A percentile compares a stretch with the other conserved stretches of the same genome.
Evolutionary conservation across 2,888 invertebrate genomes (phyloP).

Genomic region (Cistogaster globosa): DNA sequence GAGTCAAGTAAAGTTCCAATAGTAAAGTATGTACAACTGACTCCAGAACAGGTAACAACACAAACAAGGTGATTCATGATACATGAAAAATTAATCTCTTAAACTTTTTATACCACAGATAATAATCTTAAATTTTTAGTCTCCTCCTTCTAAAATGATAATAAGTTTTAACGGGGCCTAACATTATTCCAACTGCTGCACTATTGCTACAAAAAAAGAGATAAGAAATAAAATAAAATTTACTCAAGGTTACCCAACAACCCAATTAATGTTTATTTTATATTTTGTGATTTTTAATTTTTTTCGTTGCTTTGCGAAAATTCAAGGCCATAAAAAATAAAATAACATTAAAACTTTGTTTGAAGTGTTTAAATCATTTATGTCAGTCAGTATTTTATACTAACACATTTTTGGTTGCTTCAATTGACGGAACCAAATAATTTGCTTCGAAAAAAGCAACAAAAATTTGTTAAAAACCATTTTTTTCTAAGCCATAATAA

Average conservation of each 20-base stretch:
- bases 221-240: background rate
- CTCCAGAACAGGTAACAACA: too few species aligned
- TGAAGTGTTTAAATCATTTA: constrained; percentile 29
- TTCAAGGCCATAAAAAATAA: constrained; percentile 14
- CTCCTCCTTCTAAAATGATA: background rate
- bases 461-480: constrained; percentile 8
- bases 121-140: background rate
- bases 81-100: background rate
- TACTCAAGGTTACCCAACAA: constrained; percentile 19
- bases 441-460: background rate
- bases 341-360: constrained; percentile 34
- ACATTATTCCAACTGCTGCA: background rate
- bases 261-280: constrained; percentile 1
- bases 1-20: too few species aligned
- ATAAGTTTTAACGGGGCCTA: background rate
- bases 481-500: constrained; percentile 39
- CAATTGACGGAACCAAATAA: constrained; percentile 50
- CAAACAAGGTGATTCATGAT: background rate
- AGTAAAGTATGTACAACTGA: too few species aligned
- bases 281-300: constrained; percentile 25
- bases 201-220: background rate
- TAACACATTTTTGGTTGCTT: constrained; percentile 29
- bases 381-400: constrained; percentile 24
- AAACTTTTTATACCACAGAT: background rate
- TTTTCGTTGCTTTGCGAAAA: constrained; percentile 3